Conservation (phyloP, 2,888 invertebrate genomes). For the Erpobdella octoculata region DNA sequence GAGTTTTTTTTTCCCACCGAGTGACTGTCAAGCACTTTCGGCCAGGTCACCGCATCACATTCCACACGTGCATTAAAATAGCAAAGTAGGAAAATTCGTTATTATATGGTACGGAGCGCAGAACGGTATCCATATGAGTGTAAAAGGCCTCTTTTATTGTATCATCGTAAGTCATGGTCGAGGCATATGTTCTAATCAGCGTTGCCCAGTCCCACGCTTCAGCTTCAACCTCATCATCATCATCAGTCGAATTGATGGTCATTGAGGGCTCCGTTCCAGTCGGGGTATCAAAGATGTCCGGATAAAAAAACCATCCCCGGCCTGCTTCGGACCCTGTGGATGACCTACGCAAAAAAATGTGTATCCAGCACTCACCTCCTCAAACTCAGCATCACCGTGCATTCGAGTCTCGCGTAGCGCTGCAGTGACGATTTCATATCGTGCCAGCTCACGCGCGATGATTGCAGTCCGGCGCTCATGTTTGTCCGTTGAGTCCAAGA, state of each 20-base stretch:
- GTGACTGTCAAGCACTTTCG: background rate
- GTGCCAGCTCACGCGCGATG: background rate
- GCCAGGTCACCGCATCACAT: background rate
- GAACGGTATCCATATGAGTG: background rate
- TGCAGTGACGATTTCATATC: background rate
- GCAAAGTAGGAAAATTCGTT: background rate
- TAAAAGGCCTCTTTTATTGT: background rate
- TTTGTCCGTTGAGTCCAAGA: background rate
- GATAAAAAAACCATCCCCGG: too few relatives aligned
- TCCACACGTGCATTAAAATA: background rate
- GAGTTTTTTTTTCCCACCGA: background rate
- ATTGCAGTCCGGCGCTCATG: background rate
- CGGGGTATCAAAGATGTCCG: too few relatives aligned
- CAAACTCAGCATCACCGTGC: background rate
- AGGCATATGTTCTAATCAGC: background rate
- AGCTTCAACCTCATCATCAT: too few relatives aligned
- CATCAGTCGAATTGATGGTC: too few relatives aligned
- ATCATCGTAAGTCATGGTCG: background rate
- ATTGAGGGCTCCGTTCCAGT: too few relatives aligned
- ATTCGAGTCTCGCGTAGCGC: background rate
- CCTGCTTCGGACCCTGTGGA: background rate
- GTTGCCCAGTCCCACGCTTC: too few relatives aligned
- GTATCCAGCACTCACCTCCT: background rate
- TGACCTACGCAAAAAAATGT: background rate
- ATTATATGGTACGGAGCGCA: background rate